phyloP scores from a whole-genome alignment of 2,113 vertebrate genomes.

The Cochlearius cochlearius region DNA sequence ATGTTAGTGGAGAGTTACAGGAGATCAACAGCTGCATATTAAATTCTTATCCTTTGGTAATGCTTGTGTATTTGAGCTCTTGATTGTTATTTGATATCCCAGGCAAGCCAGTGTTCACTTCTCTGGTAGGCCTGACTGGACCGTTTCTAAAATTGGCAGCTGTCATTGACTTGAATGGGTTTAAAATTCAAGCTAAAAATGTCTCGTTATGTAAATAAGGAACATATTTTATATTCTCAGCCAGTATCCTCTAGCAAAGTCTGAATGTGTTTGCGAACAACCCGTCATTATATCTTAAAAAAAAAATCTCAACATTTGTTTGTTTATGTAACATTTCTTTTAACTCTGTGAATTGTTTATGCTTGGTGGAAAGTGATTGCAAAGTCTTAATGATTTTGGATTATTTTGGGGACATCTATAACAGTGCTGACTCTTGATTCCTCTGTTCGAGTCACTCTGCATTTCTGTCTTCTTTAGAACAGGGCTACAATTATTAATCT shows the following conservation, averaged over 20 bases:
- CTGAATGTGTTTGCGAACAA: slow-evolving; percentile 39
- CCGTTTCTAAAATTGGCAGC: slow-evolving; percentile 12
- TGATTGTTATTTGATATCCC: not conserved
- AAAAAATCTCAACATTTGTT: slow-evolving; percentile 18
- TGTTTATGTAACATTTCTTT: slow-evolving; percentile 47
- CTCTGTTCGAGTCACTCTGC: not conserved
- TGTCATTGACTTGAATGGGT: slow-evolving; percentile 4
- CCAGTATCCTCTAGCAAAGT: not conserved
- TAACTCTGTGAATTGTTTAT: slow-evolving; percentile 38
- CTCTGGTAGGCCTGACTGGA: not conserved
- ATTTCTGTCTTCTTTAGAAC: not conserved
- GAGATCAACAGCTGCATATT: not conserved
- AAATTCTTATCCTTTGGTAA: not conserved
- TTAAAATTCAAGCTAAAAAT: slow-evolving; percentile 49
- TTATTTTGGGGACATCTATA: not conserved
- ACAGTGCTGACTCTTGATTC: not conserved
- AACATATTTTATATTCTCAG: slow-evolving; percentile 13
- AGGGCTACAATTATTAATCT: slow-evolving; percentile 25
- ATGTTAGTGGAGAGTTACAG: not conserved
- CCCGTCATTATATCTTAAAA: slow-evolving; percentile 37
- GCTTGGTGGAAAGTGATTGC: not conserved
- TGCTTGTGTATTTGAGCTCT: not conserved
- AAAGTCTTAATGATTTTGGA: not conserved
- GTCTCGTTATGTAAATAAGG: slow-evolving; percentile 28
- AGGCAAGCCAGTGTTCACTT: not conserved